A percentile compares a stretch with the other conserved stretches of the same genome.
phyloP scores from a whole-genome alignment of 2,113 vertebrate genomes.

The Menura novaehollandiae region DNA sequence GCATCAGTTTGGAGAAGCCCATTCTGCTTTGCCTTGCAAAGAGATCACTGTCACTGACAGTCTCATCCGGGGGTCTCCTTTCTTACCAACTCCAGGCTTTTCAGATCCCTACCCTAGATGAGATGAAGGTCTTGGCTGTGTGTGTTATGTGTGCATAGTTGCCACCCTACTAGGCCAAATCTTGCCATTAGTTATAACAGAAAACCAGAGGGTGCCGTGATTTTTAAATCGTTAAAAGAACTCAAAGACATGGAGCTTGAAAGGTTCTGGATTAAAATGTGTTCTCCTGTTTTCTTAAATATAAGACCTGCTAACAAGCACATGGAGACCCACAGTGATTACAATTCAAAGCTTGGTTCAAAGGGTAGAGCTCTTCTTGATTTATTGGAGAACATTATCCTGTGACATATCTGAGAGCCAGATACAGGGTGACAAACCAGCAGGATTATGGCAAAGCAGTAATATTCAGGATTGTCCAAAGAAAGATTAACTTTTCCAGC shows the following conservation, averaged over 20 bases:
- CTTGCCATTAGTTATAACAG: neutral
- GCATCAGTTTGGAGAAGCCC: neutral
- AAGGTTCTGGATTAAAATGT: neutral
- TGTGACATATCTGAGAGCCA: neutral
- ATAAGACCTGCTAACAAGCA: neutral
- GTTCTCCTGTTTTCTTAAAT: neutral
- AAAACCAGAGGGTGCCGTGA: neutral
- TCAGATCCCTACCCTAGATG: neutral
- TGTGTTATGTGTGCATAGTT: neutral
- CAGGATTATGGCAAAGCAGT: neutral
- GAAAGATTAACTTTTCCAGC: constrained; percentile 27
- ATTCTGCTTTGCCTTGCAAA: neutral
- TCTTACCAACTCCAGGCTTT: neutral
- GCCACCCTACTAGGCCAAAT: neutral
- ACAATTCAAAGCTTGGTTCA: neutral
- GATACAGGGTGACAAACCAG: neutral
- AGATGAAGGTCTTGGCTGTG: neutral
- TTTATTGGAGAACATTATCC: neutral
- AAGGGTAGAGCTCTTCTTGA: neutral
- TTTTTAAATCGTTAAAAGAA: neutral
- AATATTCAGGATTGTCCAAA: neutral
- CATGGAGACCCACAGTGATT: neutral
- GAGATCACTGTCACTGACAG: neutral
- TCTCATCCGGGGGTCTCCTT: neutral
- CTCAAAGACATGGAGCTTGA: neutral